Conservation (phyloP, 2,797 vertebrate genomes). For the Pampus argenteus region DNA sequence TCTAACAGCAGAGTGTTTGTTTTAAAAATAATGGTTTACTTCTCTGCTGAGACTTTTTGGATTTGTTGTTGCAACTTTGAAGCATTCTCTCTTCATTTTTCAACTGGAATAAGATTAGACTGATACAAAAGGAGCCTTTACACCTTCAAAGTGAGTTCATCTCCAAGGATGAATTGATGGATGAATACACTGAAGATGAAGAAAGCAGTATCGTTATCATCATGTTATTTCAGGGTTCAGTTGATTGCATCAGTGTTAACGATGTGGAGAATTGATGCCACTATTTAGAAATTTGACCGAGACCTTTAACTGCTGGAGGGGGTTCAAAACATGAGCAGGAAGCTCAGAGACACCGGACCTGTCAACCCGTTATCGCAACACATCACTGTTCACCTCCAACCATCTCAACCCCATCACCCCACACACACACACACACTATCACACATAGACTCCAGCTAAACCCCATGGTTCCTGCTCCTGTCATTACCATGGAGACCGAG, state of each 20-base stretch:
- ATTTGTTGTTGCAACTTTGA: slow-evolving; percentile 5
- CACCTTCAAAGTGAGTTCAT: background rate
- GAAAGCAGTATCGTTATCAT: background rate
- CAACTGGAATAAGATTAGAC: too few species aligned
- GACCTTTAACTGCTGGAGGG: background rate
- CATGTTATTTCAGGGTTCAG: slow-evolving; percentile 8
- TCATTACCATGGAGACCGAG: slow-evolving; percentile 72
- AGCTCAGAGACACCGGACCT: slow-evolving; percentile 5
- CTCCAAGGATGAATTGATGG: background rate
- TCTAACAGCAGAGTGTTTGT: slow-evolving; percentile 9
- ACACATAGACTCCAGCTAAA: slow-evolving; percentile 14
- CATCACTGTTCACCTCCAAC: slow-evolving; percentile 37
- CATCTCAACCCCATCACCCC: slow-evolving; percentile 9
- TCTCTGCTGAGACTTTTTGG: background rate
- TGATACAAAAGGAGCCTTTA: background rate
- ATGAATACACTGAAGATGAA: background rate
- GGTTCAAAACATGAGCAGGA: background rate
- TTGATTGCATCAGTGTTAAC: background rate
- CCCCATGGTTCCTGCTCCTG: slow-evolving; percentile 44
- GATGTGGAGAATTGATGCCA: background rate
- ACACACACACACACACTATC: slow-evolving; percentile 19
- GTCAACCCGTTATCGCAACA: slow-evolving; percentile 37
- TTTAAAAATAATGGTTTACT: background rate
- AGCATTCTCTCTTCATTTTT: background rate
- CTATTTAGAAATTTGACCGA: slow-evolving; percentile 1